Evolutionary conservation across 2,888 invertebrate species (phyloP).

Genomic region (Erebia ligea): DNA sequence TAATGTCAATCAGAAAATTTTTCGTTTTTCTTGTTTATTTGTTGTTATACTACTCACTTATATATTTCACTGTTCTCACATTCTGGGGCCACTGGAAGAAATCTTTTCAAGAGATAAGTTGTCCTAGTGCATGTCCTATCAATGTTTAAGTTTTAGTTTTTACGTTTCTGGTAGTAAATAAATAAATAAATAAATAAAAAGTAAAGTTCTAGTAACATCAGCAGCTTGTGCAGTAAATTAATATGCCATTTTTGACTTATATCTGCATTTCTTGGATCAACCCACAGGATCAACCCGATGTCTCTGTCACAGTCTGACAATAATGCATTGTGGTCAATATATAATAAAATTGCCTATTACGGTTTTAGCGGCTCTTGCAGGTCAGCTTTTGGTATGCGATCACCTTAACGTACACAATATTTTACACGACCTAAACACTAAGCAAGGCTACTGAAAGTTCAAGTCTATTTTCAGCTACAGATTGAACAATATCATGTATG

Average conservation of each 20-base stretch:
- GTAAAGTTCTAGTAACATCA: background rate
- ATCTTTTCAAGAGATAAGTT: too few relatives aligned
- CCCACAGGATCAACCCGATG: background rate
- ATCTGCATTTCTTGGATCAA: background rate
- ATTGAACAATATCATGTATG: background rate
- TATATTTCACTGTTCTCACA: too few relatives aligned
- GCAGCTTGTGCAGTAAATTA: background rate
- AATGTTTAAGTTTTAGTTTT: too few relatives aligned
- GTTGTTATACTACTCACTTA: too few relatives aligned
- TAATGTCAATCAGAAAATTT: too few relatives aligned
- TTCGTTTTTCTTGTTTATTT: too few relatives aligned
- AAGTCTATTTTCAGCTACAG: background rate
- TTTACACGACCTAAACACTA: slow-evolving; percentile 48
- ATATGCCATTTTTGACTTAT: background rate
- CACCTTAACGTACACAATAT: slow-evolving; percentile 26
- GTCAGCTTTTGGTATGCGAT: background rate
- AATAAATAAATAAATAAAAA: too few relatives aligned
- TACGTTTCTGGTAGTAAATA: too few relatives aligned
- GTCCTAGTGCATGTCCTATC: too few relatives aligned
- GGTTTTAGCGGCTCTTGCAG: background rate
- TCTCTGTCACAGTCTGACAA: background rate
- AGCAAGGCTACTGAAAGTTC: slow-evolving; percentile 48
- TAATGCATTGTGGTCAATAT: background rate
- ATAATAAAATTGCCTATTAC: background rate
- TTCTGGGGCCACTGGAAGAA: too few relatives aligned